Percentiles rank a stretch among this genome's conserved stretches.
Evolutionary conservation across 2,888 invertebrate genomes (phyloP).

Genomic region (Resseliella maxima): DNA sequence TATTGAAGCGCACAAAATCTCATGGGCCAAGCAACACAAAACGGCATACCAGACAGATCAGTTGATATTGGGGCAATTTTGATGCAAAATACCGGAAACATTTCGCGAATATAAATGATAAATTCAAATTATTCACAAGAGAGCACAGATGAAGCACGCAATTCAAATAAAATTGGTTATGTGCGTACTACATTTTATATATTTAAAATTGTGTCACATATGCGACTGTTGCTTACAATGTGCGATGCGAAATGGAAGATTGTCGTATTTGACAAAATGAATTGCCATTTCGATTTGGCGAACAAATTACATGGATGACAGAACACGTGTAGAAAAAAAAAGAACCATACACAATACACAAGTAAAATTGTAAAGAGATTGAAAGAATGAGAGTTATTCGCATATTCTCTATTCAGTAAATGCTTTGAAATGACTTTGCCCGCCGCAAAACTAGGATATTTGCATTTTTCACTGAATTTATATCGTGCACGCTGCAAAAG

Average conservation of each 20-base stretch:
- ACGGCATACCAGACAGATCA: neutral
- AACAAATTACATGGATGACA: neutral
- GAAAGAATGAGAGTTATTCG: too few species aligned
- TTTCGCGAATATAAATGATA: neutral
- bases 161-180: slow-evolving; percentile 34
- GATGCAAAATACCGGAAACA: neutral
- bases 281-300: neutral
- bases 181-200: neutral
- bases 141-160: neutral
- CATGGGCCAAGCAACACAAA: neutral
- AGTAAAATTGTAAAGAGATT: too few species aligned
- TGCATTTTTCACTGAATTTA: neutral
- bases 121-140: neutral
- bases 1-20: neutral
- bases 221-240: neutral
- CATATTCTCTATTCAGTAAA: neutral
- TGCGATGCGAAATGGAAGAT: neutral
- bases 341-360: neutral
- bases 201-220: neutral
- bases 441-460: slow-evolving; percentile 3
- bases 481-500: neutral
- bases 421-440: neutral
- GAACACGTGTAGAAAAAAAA: neutral
- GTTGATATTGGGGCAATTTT: neutral
- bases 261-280: neutral